Conservation (phyloP, 2,797 vertebrate species). For the Catamblyrhynchus diadema region DNA sequence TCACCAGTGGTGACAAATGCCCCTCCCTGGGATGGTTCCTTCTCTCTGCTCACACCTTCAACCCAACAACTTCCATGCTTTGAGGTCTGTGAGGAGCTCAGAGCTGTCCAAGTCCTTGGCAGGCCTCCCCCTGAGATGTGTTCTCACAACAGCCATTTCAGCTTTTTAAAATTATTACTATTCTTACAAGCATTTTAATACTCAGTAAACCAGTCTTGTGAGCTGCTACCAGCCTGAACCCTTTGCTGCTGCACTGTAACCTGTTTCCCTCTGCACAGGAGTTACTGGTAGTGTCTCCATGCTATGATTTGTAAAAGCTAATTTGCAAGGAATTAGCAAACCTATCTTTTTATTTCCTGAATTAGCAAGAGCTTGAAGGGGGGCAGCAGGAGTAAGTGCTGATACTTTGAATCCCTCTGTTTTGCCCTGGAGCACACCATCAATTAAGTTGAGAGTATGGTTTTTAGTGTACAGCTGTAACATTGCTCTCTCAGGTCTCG, state of each 20-base stretch:
- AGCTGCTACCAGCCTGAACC: not conserved
- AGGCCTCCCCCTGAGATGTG: not conserved
- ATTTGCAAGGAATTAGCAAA: not conserved
- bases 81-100: not conserved
- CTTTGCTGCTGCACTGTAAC: not conserved
- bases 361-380: not conserved
- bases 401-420: not conserved
- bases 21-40: not conserved
- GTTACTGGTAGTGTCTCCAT: not conserved
- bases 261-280: not conserved
- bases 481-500: not conserved
- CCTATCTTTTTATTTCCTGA: not conserved
- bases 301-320: not conserved
- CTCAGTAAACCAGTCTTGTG: not conserved
- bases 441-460: not conserved
- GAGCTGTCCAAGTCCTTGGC: not conserved
- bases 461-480: not conserved
- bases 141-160: not conserved
- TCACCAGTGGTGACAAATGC: not conserved
- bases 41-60: not conserved
- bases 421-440: not conserved
- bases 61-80: not conserved
- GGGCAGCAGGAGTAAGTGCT: not conserved
- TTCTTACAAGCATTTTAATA: not conserved
- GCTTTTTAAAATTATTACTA: not conserved